Percentiles rank a stretch among this genome's conserved stretches.
Conservation (phyloP, 1,140 invertebrate genomes). For the Hetaerina americana region DNA sequence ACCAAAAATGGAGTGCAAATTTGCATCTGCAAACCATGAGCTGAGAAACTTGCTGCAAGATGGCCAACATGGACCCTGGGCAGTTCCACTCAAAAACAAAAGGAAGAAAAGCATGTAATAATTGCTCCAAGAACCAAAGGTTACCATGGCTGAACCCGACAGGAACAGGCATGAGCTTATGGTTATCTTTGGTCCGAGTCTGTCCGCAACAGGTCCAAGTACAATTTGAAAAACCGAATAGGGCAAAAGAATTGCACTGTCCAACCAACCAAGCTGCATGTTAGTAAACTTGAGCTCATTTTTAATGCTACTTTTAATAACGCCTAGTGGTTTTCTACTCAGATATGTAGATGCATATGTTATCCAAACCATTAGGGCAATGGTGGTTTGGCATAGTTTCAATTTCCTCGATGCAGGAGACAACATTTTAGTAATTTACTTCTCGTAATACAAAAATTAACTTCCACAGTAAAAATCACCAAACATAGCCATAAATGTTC, state of each 20-base stretch:
- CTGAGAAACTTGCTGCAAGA: conserved; percentile 32
- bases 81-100: conserved; percentile 34
- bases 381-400: conserved; percentile 20
- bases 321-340: conserved; percentile 34
- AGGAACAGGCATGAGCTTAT: conserved; percentile 30
- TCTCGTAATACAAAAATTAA: no score
- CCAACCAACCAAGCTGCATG: conserved; percentile 31
- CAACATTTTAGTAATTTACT: no score
- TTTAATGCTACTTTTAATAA: conserved; percentile 36
- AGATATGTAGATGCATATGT: conserved; percentile 34
- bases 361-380: conserved; percentile 31
- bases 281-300: conserved; percentile 25
- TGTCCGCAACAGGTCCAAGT: conserved; percentile 31
- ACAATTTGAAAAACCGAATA: conserved; percentile 37
- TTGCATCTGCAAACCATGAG: conserved; percentile 32
- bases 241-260: conserved; percentile 35
- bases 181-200: conserved; percentile 31
- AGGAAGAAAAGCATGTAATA: conserved; percentile 27
- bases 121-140: conserved; percentile 31
- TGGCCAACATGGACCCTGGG: conserved; percentile 37
- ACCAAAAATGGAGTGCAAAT: conserved; percentile 34
- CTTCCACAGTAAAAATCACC: conserved; percentile 1
- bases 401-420: background rate
- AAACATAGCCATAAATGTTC: conserved; percentile 20
- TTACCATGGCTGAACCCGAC: conserved; percentile 33